These are phyloP conservation scores for Dasyprocta punctata DNA, from an alignment of 2,113 vertebrate species.

Conservation along the genomic window DNA sequence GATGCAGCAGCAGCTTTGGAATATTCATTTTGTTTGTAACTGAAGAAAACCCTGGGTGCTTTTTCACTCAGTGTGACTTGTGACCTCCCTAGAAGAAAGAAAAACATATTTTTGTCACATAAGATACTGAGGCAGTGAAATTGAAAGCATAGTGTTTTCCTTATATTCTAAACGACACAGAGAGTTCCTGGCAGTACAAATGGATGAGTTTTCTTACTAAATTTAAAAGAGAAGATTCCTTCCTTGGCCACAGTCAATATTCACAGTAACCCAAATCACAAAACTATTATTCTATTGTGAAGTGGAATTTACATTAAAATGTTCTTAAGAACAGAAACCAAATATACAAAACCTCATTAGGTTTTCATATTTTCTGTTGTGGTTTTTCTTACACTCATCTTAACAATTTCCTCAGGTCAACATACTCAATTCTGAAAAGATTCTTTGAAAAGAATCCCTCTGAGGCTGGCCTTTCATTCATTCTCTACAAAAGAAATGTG, in stretches of 20 bases:
- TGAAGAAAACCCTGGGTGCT: neutral
- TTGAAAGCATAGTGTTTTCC: rapidly evolving
- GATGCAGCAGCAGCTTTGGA: constrained; percentile 64
- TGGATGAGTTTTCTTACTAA: neutral
- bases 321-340: constrained; percentile 36
- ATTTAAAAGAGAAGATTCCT: neutral
- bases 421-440: constrained; percentile 17
- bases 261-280: neutral
- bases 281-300: constrained; percentile 4
- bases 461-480: neutral
- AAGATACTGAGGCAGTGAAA: neutral
- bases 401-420: constrained; percentile 43
- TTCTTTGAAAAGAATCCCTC: neutral
- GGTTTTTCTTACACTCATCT: neutral
- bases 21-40: constrained; percentile 82
- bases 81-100: constrained; percentile 66
- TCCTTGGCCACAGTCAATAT: neutral
- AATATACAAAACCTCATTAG: neutral
- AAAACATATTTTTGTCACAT: constrained; percentile 20
- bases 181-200: neutral
- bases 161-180: neutral
- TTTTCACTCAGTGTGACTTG: neutral
- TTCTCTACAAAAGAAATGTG: constrained; percentile 19
- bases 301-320: constrained; percentile 1
- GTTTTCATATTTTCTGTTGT: neutral